Evolutionary conservation across 92 coral and sea anemone genomes (phyloP), one percentile per base, ranked within the genome.

Genomic region (Paragorgia papillata): DNA sequence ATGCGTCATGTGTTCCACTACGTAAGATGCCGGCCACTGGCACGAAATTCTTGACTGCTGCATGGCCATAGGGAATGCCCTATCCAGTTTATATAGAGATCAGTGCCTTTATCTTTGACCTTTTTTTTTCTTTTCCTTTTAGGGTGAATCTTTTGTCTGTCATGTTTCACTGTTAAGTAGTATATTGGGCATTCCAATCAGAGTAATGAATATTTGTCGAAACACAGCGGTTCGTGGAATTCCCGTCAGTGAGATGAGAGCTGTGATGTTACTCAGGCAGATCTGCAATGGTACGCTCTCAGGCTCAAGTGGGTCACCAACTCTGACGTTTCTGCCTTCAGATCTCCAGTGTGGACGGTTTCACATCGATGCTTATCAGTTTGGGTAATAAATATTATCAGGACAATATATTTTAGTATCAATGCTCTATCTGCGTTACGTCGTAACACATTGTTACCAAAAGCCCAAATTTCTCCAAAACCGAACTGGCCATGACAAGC

Each of bases 271-370:
- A 15, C 83, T 90, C 57, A 84, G 98, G 33, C 92, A 88, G 80
- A 40, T 94, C 62, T 94, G 92, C 49, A 89, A 87, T 91, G 98
- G 97, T 31, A 94, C 97, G 31, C 89, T 94, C 34, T 92, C 92
- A 6, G 97, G 94, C 10, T 82, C 84, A 65, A 85, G 79, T 62
- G 97, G 98, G 17, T 83, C 89, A 58, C 66, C 98, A 29, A 86
- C 89, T 40, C 95, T 94, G 9, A 88, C 98, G 0, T 88, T 86
- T 62, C 84, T 94, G 50, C 98, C 98, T 64, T 86, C 86, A 0
- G 97, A 94, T 27, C 75, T 88, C 43, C 90, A 91, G 69, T 61
- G 84, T 66, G 98, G 98, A 6, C 83, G 88, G 69, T 94, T 88
- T 67, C 67, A 74, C 24, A 81, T 89, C 14, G 98, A 94, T 34